Evolutionary conservation across 1,140 invertebrate genomes (phyloP), one percentile per base, ranked within the genome.

Genomic region (Dryas iulia): DNA sequence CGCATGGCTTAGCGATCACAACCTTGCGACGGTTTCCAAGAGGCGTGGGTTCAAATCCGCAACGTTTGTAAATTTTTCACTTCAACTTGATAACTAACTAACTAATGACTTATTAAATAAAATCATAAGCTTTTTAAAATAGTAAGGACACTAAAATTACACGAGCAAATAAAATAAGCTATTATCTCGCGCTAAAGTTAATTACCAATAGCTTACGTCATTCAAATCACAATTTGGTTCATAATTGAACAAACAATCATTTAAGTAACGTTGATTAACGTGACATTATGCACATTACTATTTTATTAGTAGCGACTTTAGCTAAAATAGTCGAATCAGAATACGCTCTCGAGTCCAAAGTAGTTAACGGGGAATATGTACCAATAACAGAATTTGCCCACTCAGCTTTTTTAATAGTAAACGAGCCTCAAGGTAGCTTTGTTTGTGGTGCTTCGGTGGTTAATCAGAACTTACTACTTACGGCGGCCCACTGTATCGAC

Each of bases 401-500:
- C 56, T 73, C 75, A 14, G 74, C 63, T 2, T 74, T 77, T 21
- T 24, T 77, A n/a, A 26, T 54, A 11, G 54, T 75, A 8, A 47
- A 62, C 12, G 56, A 23, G 24, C 1, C 14, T 3, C 12, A 26
- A 0, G 57, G 28, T 4, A 59, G 23, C 0, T 79, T 56, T n/a
- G 24, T 73, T 1, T 79, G 78, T 56, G 76, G 76, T 8, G 66
- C 73, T 2, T 78, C 76, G 4, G 65, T 76, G 25, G 28, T 78
- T 12, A 78, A 76, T 47, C 78, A 79, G 58, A 79, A 72, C 12
- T 47, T 77, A n/a, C 59, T 79, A 1, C 21, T 79, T 14, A 66
- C 75, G 2, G 78, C 78, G 11, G 78, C 73, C 0, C 78, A 79
- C 63, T 79, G 78, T 53, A 69, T 77, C 2, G 75, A 77, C 6